Evolutionary conservation across 2,888 invertebrate species (phyloP), one percentile per base, ranked within the genome.

Genomic region (Malachius bipustulatus): DNA sequence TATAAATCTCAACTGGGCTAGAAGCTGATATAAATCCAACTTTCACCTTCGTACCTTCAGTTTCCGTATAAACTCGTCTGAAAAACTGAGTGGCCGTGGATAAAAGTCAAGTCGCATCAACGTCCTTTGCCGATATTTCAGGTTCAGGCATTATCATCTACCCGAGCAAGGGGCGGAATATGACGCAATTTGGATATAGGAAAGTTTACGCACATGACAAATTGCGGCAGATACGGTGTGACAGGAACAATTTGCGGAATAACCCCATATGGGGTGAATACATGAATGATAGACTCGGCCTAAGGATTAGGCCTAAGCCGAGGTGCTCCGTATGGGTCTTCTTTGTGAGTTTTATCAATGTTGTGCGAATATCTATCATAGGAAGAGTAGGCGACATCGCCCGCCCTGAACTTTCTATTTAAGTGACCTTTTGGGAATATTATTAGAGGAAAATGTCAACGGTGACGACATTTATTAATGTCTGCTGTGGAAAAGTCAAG

Each of bases 191-290:
- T 31, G 14, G 8, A 13, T 14, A 31, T 14, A 14, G 4, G 14
- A 11, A 31, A 31, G 14, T 14, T 11, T 9, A n/a, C 40, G 44
- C 48, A 48, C 45, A 56, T 55, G 57, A 58, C 56, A 56, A 58
- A 58, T 58, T 54, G 49, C 50, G 38, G 39, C 47, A 51, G 51
- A 52, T 52, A 48, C 47, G 50, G 48, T 44, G 47, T 51, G 55
- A 54, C 55, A 52, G 52, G 47, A 48, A 55, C 57, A 59, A 59
- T 59, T 59, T 59, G 51, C 52, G 49, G 51, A 53, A 56, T 57
- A 54, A 51, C 54, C 52, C 43, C 45, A 44, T 49, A 47, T 47
- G 48, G 55, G 52, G 54, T 56, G 58, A 54, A 57, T 58, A 58
- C 50, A 57, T 58, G 56, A 58, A 58, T 56, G 54, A 57, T 55